Conservation (phyloP, 2,113 vertebrate species). For the Thunnus thynnus region DNA sequence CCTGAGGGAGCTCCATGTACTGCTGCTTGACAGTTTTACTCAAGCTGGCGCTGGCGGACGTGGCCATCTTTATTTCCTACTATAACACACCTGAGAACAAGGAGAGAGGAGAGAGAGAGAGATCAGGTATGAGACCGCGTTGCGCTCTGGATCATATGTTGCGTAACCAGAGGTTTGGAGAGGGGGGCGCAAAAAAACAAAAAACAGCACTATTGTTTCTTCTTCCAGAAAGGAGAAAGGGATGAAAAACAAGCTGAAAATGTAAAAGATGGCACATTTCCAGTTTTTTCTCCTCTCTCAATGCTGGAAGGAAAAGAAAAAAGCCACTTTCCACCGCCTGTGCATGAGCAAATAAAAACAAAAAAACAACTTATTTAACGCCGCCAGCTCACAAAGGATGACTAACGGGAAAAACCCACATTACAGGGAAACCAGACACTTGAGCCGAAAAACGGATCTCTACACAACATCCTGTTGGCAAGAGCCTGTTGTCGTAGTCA, state of each 20-base stretch:
- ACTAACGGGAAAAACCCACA: neutral
- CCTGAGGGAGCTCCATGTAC: slow-evolving; percentile 95
- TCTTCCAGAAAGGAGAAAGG: slow-evolving; percentile 54
- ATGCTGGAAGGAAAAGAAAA: slow-evolving; percentile 8
- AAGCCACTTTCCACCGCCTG: neutral
- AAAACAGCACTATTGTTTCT: slow-evolving; percentile 56
- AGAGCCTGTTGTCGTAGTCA: slow-evolving; percentile 46
- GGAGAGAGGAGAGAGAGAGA: slow-evolving; percentile 4
- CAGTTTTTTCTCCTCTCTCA: neutral
- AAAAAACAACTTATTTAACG: neutral
- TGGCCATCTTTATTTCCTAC: slow-evolving; percentile 88
- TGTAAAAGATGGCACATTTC: slow-evolving; percentile 38
- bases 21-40: slow-evolving; percentile 95
- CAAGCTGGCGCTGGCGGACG: slow-evolving; percentile 90
- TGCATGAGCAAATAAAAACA: neutral
- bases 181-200: slow-evolving; percentile 6
- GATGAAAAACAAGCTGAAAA: slow-evolving; percentile 26
- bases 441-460: neutral
- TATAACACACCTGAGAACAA: slow-evolving; percentile 76
- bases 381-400: neutral
- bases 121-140: slow-evolving; percentile 22
- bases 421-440: neutral
- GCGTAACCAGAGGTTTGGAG: slow-evolving; percentile 38
- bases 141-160: slow-evolving; percentile 47
- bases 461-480: neutral